A percentile compares a stretch with the other conserved stretches of the same genome.
phyloP scores from a whole-genome alignment of 2,113 vertebrate genomes.

The Barnardius zonarius region DNA sequence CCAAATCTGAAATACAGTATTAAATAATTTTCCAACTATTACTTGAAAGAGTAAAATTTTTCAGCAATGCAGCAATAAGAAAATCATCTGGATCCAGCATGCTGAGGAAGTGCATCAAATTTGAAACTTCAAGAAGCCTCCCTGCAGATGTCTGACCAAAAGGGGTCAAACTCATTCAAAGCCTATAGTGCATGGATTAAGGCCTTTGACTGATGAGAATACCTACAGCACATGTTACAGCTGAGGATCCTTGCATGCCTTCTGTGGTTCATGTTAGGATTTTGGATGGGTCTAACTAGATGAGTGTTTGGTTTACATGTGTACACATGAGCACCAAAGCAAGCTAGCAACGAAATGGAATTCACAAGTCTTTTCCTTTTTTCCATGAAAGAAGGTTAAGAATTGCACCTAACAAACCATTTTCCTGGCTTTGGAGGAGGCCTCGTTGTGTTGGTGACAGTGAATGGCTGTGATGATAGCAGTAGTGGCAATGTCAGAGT shows the following conservation, averaged over 20 bases:
- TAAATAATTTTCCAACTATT: conserved; percentile 69
- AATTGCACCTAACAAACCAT: not conserved
- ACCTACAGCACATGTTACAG: conserved; percentile 12
- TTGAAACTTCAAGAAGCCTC: conserved; percentile 68
- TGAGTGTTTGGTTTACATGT: not conserved
- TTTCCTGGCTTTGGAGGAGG: not conserved
- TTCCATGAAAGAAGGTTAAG: not conserved
- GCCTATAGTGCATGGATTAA: not conserved
- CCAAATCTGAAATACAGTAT: conserved; percentile 69
- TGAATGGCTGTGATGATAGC: not conserved
- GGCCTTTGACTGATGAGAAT: conserved; percentile 39
- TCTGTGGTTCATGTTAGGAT: not conserved
- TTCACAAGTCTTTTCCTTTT: not conserved
- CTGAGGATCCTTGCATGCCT: not conserved
- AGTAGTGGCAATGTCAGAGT: not conserved
- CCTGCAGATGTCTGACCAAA: conserved; percentile 72
- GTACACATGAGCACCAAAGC: not conserved
- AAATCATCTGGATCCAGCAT: conserved; percentile 74
- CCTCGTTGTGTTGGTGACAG: no score
- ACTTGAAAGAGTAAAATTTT: conserved; percentile 62
- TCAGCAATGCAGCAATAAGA: conserved; percentile 56
- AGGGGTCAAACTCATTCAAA: conserved; percentile 42
- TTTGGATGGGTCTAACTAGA: not conserved
- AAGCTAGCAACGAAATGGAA: not conserved
- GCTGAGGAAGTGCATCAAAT: conserved; percentile 65